phyloP scores from a whole-genome alignment of 2,888 invertebrate species.

The Lagria hirta region DNA sequence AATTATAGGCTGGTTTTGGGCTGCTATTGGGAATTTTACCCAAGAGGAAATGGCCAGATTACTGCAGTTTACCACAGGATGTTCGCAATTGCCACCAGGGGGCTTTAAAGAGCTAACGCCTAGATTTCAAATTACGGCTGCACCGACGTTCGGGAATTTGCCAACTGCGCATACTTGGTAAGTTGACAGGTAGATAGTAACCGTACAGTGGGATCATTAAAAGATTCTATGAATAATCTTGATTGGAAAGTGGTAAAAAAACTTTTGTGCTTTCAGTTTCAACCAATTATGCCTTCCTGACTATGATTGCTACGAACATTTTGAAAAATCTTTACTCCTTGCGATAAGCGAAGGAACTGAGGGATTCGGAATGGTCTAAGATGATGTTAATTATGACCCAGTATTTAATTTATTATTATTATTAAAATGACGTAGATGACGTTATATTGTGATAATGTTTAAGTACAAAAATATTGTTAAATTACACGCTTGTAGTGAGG shows the following conservation, averaged over 20 bases:
- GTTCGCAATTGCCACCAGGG: constrained; percentile 87
- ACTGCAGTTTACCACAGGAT: constrained; percentile 91
- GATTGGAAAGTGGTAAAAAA: too few relatives aligned
- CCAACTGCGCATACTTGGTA: constrained; percentile 95
- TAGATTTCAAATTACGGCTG: constrained; percentile 88
- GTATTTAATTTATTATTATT: constrained; percentile 6
- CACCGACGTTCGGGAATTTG: constrained; percentile 85
- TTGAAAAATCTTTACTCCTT: constrained; percentile 84
- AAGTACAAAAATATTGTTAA: constrained; percentile 2
- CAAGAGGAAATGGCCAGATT: constrained; percentile 91
- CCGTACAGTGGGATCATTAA: too few relatives aligned
- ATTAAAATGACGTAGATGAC: too few relatives aligned
- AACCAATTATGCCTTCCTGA: constrained; percentile 95
- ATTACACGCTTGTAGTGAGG: too few relatives aligned
- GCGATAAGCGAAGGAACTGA: constrained; percentile 96
- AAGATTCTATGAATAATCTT: too few relatives aligned
- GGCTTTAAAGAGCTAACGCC: constrained; percentile 89
- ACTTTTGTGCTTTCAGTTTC: constrained; percentile 75
- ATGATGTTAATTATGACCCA: neutral
- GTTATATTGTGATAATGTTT: constrained; percentile 6
- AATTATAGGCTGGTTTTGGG: constrained; percentile 89
- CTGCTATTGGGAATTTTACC: constrained; percentile 83
- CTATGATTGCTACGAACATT: constrained; percentile 91
- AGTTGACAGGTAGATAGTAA: too few relatives aligned
- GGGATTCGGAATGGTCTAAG: constrained; percentile 79